Evolutionary conservation across 2,113 vertebrate genomes (phyloP), one percentile per base, ranked within the genome.

Genomic region (Pitta sordida): DNA sequence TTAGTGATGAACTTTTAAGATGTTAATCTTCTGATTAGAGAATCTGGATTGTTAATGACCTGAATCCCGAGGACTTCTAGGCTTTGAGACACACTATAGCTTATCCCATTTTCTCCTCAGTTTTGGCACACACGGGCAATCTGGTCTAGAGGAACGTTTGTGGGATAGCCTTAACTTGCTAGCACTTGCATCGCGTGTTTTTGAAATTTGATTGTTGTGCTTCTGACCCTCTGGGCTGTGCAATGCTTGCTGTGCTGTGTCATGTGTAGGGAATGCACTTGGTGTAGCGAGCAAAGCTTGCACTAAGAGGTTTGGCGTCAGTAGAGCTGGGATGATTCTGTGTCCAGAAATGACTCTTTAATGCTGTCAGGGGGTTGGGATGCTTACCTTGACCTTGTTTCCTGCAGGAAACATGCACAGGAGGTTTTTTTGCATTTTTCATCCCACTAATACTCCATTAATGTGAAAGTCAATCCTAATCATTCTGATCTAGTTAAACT

Each of bases 11-110:
- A 53, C 46, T 90, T 93, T 91, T 90, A 94, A 91, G 75, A 83
- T 88, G 34, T 55, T 97, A 83, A 92, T 96, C 88, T 95, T 92
- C 46, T 85, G 55, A 53, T 86, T 83, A 91, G 81, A 77, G 83
- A 91, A 89, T 93, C 71, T 87, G 62, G 73, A 51, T 92, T 92
- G 90, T 73, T 86, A 71, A 71, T 79, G 67, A 91, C 91, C 85
- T 81, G 73, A 87, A 85, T 94, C 58, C 67, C 46, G n/a, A 94
- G 80, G 83, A 55, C 36, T 84, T 76, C 20, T 14, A 53, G 52
- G 32, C 86, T 85, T 26, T 59, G 43, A 53, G 53, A 59, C 59
- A 29, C 13, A 22, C 16, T 83, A 44, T 39, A 80, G 37, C 70
- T 43, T 91, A 56, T 67, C 41, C 70, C 9, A 1, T 46, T 92